Conservation (phyloP, 2,888 invertebrate species). For the Aleiodes leptofemur region DNA sequence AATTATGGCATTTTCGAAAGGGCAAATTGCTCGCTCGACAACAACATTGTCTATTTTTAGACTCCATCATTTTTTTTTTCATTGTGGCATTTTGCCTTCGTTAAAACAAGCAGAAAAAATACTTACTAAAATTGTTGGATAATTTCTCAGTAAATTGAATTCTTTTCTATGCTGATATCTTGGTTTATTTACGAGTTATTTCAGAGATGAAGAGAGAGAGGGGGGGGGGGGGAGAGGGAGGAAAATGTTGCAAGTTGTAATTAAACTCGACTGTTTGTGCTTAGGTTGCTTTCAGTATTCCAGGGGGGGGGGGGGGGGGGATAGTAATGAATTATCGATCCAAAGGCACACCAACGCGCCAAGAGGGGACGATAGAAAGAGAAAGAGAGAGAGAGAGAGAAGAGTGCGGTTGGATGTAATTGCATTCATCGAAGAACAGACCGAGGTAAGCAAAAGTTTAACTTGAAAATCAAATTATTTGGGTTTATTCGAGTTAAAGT, state of each 20-base stretch:
- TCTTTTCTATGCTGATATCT: background rate
- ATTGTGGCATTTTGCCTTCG: too few relatives aligned
- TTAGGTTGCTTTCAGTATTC: conserved; percentile 39
- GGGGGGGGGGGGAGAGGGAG: background rate
- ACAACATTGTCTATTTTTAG: too few relatives aligned
- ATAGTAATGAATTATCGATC: conserved; percentile 50
- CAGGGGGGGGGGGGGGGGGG: conserved; percentile 35
- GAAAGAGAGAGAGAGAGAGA: conserved; percentile 10
- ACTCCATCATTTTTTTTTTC: too few relatives aligned
- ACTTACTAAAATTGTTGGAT: too few relatives aligned
- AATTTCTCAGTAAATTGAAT: background rate
- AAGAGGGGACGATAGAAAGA: background rate
- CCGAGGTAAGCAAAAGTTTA: conserved; percentile 15
- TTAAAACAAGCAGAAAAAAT: too few relatives aligned
- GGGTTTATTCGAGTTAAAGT: background rate
- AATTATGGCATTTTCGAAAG: too few relatives aligned
- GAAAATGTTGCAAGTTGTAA: conserved; percentile 3
- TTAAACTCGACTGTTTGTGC: conserved; percentile 31
- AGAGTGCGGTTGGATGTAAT: conserved; percentile 35
- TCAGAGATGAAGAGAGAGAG: background rate
- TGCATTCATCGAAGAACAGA: conserved; percentile 41
- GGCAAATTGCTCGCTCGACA: too few relatives aligned
- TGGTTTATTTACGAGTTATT: conserved; percentile 19
- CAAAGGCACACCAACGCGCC: background rate
- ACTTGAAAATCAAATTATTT: conserved; percentile 21